Evolutionary conservation across 2,797 vertebrate species (phyloP), one percentile per base, ranked within the genome.

Genomic region (Leuciscus waleckii): DNA sequence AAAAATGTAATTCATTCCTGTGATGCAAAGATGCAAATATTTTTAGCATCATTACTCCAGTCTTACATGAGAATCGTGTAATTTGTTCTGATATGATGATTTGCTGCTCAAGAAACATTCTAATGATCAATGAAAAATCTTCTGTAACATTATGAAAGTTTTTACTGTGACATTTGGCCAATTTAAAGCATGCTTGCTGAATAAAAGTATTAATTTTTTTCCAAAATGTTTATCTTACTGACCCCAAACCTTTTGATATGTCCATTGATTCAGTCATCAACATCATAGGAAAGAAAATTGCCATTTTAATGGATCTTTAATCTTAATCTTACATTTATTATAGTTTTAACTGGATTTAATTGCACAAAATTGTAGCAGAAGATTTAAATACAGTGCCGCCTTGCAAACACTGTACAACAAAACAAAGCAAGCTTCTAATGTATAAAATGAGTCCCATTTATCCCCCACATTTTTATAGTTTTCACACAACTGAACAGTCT

Each of bases 381-480:
- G 1, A 26, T 65, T 67, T 51, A n/a, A 54, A 41, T 46, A 56
- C 75, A 79, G 19, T n/a, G 51, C 51, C 29, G 51, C 83, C 75
- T 84, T 79, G 83, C 83, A 84, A 84, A 69, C 75, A 79, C 83
- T 79, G 65, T 4, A 35, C 37, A 51, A 65, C 14, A 65, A 65
- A 68, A 19, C 17, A 68, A 77, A 23, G 43, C 32, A 21, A 68
- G 26, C 7, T 23, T 41, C 46, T 32, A 32, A 68, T 43, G 37
- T 78, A 37, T 49, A 43, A 70, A 79, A 46, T 46, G 26, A 46
- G 19, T 79, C 71, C 81, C 70, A 65, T 49, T 65, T 49, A 76
- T 83, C 75, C 75, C 74, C 83, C 75, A 79, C 65, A 84, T 79
- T 84, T 84, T 46, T 39, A 61, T 61, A 83, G 81, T 75, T 75